phyloP scores from a whole-genome alignment of 2,888 invertebrate genomes.

The Dryocosmus kuriphilus region DNA sequence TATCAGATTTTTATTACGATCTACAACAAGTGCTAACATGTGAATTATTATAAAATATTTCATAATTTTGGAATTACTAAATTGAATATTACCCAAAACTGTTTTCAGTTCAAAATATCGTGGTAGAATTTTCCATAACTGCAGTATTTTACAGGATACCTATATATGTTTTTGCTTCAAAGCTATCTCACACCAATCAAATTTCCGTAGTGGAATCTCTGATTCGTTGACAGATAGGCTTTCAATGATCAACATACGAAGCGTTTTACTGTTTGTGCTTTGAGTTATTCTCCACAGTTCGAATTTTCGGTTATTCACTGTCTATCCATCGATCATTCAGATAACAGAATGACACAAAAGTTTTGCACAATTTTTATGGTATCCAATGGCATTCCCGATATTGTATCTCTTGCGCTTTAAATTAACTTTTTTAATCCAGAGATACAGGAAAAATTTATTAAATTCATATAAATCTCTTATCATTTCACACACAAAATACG shows the following conservation, averaged over 20 bases:
- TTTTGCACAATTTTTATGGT: background rate
- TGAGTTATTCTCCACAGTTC: conserved; percentile 7
- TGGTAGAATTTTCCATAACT: too few species aligned
- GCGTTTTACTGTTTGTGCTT: conserved; percentile 11
- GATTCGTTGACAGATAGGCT: conserved; percentile 22
- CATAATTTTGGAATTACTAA: too few species aligned
- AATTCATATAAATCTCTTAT: background rate
- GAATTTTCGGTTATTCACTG: background rate
- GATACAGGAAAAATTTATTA: background rate
- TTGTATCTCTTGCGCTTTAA: background rate
- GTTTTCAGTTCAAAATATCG: too few species aligned
- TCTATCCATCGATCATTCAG: background rate
- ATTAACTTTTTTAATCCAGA: background rate
- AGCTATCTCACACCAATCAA: background rate
- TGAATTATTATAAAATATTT: too few species aligned
- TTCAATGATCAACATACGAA: conserved; percentile 9
- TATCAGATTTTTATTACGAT: too few species aligned
- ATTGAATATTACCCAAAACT: too few species aligned
- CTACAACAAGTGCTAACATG: too few species aligned
- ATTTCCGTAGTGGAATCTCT: conserved; percentile 11
- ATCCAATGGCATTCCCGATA: background rate
- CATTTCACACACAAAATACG: background rate
- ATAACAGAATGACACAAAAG: background rate
- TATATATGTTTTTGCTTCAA: background rate
- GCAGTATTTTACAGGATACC: too few species aligned